Base-by-base conservation (phyloP, 2,113 vertebrate species). In the Leucoraja erinaceus region DNA sequence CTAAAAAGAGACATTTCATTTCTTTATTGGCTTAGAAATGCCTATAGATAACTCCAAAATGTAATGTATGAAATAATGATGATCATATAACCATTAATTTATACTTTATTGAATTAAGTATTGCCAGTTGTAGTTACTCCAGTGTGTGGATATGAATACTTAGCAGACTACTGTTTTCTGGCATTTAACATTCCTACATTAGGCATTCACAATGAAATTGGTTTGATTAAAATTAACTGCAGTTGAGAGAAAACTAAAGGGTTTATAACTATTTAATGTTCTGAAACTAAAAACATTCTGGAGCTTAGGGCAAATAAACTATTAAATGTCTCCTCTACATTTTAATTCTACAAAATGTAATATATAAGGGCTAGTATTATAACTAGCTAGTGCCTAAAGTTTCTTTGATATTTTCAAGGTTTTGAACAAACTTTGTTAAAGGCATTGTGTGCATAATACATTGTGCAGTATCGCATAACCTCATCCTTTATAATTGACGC, bases 11-110 rank as follows among this genome's bases (percentile, higher is more conserved):
- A 0, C 10, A 56, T 54, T 8, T 54, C 10, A 83, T 91, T 91
- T 90, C 9, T 70, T 72, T 47, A 22, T 84, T 61, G 56, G 25
- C 12, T 61, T 86, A 63, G 59, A 11, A 84, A 59, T 88, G 16
- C 31, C 59, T 9, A 59, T 88, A 59, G 61, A 61, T 88, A 16
- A 16, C 59, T 88, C 56, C 20, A 83, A 61, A 47, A 86, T 84
- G 12, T 61, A 59, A 54, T 25, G 11, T 88, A 7, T 31, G 59
- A 63, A 72, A 31, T 63, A 63, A 14, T 63, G 12, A 31, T 88
- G 28, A 88, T 88, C 83, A 88, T 88, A n/a, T 88, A n/a, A 88
- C 59, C 83, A 88, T 33, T 66, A 88, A 31, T 88, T 63, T 31
- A 63, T 8, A 63, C 25, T 88, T 88, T 18, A 63, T 88, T 88